Percentiles rank a stretch among this genome's conserved stretches.
phyloP scores from a whole-genome alignment of 2,797 vertebrate species.

The Chloroceryle inda region DNA sequence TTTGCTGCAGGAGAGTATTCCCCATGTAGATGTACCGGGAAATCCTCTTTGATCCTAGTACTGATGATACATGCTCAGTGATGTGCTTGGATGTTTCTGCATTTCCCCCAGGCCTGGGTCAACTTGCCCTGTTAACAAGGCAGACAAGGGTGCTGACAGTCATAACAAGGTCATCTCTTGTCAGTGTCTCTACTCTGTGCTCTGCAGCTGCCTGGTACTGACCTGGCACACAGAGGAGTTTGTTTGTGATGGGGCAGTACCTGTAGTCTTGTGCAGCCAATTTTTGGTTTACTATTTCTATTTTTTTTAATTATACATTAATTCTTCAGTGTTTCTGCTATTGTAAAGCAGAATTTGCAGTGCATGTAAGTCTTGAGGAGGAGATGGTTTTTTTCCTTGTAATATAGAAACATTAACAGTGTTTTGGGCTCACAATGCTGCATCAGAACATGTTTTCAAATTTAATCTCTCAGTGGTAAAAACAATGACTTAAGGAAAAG shows the following conservation, averaged over 20 bases:
- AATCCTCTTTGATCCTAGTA: not conserved
- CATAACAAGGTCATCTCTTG: not conserved
- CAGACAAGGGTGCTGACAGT: not conserved
- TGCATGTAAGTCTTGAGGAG: not conserved
- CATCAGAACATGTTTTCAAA: not conserved
- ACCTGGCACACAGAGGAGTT: not conserved
- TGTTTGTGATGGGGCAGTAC: not conserved
- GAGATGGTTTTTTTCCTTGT: not conserved
- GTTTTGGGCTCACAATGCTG: not conserved
- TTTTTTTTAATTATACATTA: not conserved
- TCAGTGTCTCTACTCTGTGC: not conserved
- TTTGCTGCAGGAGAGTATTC: not conserved
- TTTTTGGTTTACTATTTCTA: no score
- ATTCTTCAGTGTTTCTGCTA: not conserved
- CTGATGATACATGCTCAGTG: not conserved
- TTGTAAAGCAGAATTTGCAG: not conserved
- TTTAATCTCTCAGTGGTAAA: not conserved
- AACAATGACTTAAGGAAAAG: not conserved
- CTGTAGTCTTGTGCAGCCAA: not conserved
- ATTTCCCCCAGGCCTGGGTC: rapidly evolving
- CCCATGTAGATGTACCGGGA: not conserved
- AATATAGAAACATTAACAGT: not conserved
- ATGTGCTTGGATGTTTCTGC: not conserved
- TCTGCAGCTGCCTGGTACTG: not conserved
- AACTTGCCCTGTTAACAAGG: not conserved